phyloP scores from a whole-genome alignment of 1,140 invertebrate genomes.

The Cataglyphis hispanica region DNA sequence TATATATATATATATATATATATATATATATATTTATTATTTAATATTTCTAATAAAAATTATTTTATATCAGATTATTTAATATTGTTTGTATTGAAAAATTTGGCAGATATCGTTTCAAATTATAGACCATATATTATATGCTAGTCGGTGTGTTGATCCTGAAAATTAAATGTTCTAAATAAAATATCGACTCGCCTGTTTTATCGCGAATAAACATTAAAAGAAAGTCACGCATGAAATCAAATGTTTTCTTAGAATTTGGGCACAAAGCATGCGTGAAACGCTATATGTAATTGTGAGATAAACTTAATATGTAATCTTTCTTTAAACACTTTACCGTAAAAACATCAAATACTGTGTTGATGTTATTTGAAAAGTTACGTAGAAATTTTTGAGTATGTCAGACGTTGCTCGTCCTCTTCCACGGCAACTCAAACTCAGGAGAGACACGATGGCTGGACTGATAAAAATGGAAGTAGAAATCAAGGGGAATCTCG shows the following conservation, averaged over 20 bases:
- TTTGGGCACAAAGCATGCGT: not conserved
- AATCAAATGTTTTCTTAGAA: conserved; percentile 20
- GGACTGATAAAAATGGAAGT: conserved; percentile 43
- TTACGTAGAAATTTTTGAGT: not conserved
- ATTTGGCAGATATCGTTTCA: conserved; percentile 11
- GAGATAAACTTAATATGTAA: not conserved
- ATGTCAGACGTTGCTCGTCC: not conserved
- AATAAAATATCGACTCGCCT: conserved; percentile 80
- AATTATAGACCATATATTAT: not conserved
- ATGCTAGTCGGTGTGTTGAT: conserved; percentile 18
- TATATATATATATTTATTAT: too few species aligned
- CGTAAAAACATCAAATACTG: not conserved
- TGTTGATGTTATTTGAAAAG: not conserved
- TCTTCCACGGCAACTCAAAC: conserved; percentile 12
- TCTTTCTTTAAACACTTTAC: not conserved
- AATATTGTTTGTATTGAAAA: not conserved
- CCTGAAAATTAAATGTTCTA: conserved; percentile 82
- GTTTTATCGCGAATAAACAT: conserved; percentile 58
- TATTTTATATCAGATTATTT: not conserved
- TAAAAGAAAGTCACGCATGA: conserved; percentile 35
- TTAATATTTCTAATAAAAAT: conserved; percentile 9
- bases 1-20: too few species aligned
- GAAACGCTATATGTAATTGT: not conserved
- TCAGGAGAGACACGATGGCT: conserved; percentile 3
- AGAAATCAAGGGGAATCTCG: conserved; percentile 32